Base-by-base conservation (phyloP, 2,888 invertebrate genomes). In the Chalcosyrphus nemorum region DNA sequence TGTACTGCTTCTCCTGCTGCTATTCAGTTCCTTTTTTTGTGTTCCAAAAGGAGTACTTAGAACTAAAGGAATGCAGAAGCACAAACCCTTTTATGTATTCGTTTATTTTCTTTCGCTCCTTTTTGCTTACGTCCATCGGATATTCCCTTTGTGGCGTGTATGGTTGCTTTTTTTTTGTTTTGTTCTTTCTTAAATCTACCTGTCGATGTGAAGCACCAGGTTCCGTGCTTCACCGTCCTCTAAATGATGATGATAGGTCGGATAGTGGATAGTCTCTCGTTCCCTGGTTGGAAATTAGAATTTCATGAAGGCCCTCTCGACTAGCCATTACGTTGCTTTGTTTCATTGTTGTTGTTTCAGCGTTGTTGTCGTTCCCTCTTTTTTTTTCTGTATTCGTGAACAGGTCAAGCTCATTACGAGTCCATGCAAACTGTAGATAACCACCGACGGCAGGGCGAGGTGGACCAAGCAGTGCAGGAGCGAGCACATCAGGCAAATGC, bases 401-500 rank as follows among this genome's bases (percentile, higher is more conserved):
- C 76, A 54, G 77, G 72, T 77, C 77, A 82, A 72, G 72, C 82
- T 82, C 66, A 82, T 82, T 82, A 78, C 71, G 66, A 38, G 50
- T 32, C n/a, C 57, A 21, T 41, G 59, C 71, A 50, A 70, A 66
- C 11, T 29, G 32, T 13, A 56, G 11, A 32, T 32, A 32, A 32
- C 32, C 32, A 17, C 50, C 15, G 43, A 24, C 38, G 61, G 45
- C 61, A 54, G n/a, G n/a, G n/a, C n/a, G n/a, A n/a, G n/a, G n/a
- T n/a, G n/a, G n/a, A n/a, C n/a, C n/a, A n/a, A n/a, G n/a, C n/a
- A n/a, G n/a, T n/a, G n/a, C n/a, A n/a, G n/a, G n/a, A n/a, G n/a
- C n/a, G n/a, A n/a, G n/a, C n/a, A n/a, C n/a, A n/a, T n/a, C 61
- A 15, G 43, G 17, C 63, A 50, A 78, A 78, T 72, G 63, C 38